Conservation (phyloP, 2,888 invertebrate species). For the Acanthosepion lycidas region DNA sequence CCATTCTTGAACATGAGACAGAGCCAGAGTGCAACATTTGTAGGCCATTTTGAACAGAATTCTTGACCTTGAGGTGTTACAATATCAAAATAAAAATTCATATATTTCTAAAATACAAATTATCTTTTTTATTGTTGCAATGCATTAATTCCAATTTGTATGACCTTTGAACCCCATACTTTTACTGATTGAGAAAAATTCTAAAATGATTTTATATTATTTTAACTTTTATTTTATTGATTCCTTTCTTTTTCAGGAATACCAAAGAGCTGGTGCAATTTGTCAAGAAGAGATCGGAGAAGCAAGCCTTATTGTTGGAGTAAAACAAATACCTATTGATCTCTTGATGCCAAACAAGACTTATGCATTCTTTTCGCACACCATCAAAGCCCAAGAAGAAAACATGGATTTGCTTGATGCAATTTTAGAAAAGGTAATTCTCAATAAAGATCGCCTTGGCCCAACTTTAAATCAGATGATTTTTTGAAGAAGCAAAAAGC, state of each 20-base stretch:
- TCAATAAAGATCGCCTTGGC: too few relatives aligned
- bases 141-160: too few relatives aligned
- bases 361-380: conserved; percentile 99
- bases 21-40: too few relatives aligned
- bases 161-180: too few relatives aligned
- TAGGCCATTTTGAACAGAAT: too few relatives aligned
- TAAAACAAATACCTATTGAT: conserved; percentile 90
- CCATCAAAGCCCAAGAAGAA: conserved; percentile 98
- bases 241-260: conserved; percentile 79
- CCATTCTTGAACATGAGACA: too few relatives aligned
- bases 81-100: too few relatives aligned
- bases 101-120: too few relatives aligned
- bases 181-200: background rate
- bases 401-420: conserved; percentile 98
- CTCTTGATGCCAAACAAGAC: conserved; percentile 95
- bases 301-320: conserved; percentile 96
- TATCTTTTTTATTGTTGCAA: too few relatives aligned
- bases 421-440: conserved; percentile 84
- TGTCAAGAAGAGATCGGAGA: conserved; percentile 97
- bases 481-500: too few relatives aligned
- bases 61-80: too few relatives aligned
- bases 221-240: background rate
- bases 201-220: background rate
- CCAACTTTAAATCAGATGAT: too few relatives aligned
- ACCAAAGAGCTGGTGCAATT: conserved; percentile 92